Evolutionary conservation across 2,113 vertebrate species (phyloP).

Genomic region (Rhizomys pruinosus): DNA sequence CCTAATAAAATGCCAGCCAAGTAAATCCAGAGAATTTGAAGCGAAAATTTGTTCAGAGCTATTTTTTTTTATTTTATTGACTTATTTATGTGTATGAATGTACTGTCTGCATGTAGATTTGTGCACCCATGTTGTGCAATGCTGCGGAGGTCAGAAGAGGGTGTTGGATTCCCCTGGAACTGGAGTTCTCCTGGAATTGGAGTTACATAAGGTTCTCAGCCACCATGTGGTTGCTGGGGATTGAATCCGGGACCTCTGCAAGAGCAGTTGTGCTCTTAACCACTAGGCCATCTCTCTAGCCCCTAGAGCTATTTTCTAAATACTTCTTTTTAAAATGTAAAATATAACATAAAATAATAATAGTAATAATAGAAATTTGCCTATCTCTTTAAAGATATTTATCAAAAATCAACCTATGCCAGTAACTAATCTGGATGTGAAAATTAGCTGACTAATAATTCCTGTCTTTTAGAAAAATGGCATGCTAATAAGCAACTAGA

Average conservation of each 20-base stretch:
- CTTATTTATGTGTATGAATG: too few species aligned
- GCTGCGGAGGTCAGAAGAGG: too few species aligned
- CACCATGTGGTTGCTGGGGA: too few species aligned
- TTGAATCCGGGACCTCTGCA: too few species aligned
- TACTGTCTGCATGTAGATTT: too few species aligned
- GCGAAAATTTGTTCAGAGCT: not conserved
- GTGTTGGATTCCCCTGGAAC: too few species aligned
- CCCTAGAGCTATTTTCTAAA: slow-evolving; percentile 5
- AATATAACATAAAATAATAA: not conserved
- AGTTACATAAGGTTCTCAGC: too few species aligned
- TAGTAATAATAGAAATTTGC: not conserved
- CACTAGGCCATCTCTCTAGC: too few species aligned
- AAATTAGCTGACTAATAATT: not conserved
- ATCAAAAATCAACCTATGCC: not conserved
- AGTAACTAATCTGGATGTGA: not conserved
- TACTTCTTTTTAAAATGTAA: not conserved
- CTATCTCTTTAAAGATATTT: slow-evolving; percentile 22
- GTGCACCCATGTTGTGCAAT: too few species aligned
- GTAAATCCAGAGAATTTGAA: not conserved
- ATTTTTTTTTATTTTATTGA: too few species aligned
- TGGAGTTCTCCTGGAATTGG: too few species aligned
- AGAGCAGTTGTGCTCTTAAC: too few species aligned
- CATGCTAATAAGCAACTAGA: not conserved
- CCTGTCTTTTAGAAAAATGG: not conserved
- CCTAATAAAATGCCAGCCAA: not conserved